Conservation (phyloP, 2,888 invertebrate genomes). For the Caenorhabditis sp. region DNA sequence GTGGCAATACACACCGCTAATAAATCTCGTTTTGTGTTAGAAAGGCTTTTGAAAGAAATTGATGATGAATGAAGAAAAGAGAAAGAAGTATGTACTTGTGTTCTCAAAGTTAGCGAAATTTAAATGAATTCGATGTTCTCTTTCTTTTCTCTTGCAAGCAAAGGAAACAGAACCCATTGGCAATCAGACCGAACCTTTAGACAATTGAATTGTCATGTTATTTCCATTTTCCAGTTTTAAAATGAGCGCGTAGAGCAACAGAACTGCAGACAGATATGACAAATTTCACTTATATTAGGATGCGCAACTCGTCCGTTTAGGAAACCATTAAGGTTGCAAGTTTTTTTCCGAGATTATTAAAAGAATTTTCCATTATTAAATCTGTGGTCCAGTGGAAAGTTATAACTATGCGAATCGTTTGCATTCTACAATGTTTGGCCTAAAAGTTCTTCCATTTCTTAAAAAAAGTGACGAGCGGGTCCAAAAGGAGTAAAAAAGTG, state of each 20-base stretch:
- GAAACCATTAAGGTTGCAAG: too few species aligned
- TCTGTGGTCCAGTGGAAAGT: too few species aligned
- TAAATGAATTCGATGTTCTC: not conserved
- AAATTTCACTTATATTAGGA: too few species aligned
- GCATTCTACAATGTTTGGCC: too few species aligned
- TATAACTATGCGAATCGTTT: too few species aligned
- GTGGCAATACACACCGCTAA: not conserved
- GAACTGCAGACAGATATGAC: not conserved
- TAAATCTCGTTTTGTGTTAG: conserved; percentile 26
- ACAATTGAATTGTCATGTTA: not conserved
- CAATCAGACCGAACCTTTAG: not conserved
- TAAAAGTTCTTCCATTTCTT: too few species aligned
- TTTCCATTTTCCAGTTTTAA: too few species aligned
- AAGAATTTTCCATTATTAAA: too few species aligned
- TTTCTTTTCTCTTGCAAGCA: not conserved
- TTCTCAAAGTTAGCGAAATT: not conserved
- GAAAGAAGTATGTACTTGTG: conserved; percentile 1
- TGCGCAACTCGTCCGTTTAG: too few species aligned
- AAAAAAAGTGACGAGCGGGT: not conserved
- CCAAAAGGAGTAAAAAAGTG: not conserved
- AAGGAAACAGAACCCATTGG: not conserved
- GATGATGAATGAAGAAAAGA: not conserved
- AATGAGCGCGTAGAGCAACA: not conserved
- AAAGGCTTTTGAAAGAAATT: not conserved
- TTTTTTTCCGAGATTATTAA: too few species aligned